These are phyloP conservation scores for Piezodorus guildinii DNA, from an alignment of 1,140 invertebrate species.

Conservation along the genomic window DNA sequence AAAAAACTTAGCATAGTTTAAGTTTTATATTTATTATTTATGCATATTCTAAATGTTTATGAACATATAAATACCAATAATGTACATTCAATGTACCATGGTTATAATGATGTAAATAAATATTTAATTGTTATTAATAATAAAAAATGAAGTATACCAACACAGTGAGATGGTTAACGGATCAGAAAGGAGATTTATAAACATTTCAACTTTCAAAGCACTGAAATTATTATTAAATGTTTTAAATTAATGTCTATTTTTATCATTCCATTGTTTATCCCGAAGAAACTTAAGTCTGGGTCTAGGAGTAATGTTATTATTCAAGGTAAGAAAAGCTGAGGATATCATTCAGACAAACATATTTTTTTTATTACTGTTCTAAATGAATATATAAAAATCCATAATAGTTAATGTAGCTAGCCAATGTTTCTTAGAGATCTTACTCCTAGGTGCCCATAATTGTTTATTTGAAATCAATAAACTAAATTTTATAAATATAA, in stretches of 20 bases:
- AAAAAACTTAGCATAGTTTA: neutral
- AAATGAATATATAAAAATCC: too few relatives aligned
- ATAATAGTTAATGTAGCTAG: too few relatives aligned
- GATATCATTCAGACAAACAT: too few relatives aligned
- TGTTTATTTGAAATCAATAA: too few relatives aligned
- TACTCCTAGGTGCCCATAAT: too few relatives aligned
- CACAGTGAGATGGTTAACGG: neutral
- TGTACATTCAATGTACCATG: conserved; percentile 4
- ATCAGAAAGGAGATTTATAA: neutral
- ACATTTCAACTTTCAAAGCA: conserved; percentile 6
- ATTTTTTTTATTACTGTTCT: too few relatives aligned
- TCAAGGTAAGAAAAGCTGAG: too few relatives aligned
- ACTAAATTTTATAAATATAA: too few relatives aligned
- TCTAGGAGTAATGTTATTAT: too few relatives aligned
- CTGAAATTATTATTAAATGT: conserved; percentile 12
- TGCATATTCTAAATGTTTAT: neutral
- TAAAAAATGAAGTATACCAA: neutral
- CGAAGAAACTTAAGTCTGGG: too few relatives aligned
- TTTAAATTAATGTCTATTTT: neutral
- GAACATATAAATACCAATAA: neutral
- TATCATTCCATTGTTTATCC: too few relatives aligned
- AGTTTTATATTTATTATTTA: conserved; percentile 12
- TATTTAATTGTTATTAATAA: conserved; percentile 5
- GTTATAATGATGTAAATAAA: conserved; percentile 1
- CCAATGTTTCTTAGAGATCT: too few relatives aligned